A percentile compares a stretch with the other conserved stretches of the same genome.
These are phyloP conservation scores for Miltochrista miniata DNA, from an alignment of 2,888 invertebrate species.

Conservation along the genomic window DNA sequence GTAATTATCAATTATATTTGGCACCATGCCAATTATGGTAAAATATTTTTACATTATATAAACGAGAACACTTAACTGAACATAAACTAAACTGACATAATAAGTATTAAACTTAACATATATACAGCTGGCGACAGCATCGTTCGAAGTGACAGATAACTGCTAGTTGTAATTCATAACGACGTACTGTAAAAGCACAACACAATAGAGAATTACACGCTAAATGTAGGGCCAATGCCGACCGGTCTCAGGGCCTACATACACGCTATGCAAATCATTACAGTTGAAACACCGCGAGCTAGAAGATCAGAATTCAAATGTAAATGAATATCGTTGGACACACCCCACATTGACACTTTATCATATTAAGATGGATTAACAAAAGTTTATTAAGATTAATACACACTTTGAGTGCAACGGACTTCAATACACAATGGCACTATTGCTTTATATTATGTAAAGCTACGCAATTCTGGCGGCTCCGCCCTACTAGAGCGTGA, in stretches of 20 bases:
- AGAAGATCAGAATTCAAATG: conserved; percentile 26
- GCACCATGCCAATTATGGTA: too few species aligned
- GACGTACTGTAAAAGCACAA: conserved; percentile 50
- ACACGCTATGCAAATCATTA: conserved; percentile 36
- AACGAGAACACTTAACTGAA: conserved; percentile 22
- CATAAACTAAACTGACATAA: conserved; percentile 32
- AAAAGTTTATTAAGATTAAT: neutral
- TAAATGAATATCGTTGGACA: conserved; percentile 30
- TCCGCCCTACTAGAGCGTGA: too few species aligned
- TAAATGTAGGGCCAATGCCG: conserved; percentile 51
- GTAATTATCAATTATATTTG: too few species aligned
- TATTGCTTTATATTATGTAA: too few species aligned
- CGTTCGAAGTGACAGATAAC: conserved; percentile 51
- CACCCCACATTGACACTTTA: conserved; percentile 21
- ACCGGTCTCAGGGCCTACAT: conserved; percentile 18
- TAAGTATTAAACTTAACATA: conserved; percentile 36
- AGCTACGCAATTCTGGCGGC: too few species aligned
- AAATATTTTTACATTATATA: conserved; percentile 1
- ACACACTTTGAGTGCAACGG: neutral
- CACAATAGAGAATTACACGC: conserved; percentile 57
- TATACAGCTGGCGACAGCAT: conserved; percentile 42
- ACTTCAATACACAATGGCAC: neutral
- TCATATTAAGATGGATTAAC: conserved; percentile 10
- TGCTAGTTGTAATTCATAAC: conserved; percentile 59
- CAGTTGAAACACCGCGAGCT: conserved; percentile 16